A percentile compares a stretch with the other conserved stretches of the same genome.
Conservation (phyloP, 1,140 invertebrate genomes). For the Drosophila tani region DNA sequence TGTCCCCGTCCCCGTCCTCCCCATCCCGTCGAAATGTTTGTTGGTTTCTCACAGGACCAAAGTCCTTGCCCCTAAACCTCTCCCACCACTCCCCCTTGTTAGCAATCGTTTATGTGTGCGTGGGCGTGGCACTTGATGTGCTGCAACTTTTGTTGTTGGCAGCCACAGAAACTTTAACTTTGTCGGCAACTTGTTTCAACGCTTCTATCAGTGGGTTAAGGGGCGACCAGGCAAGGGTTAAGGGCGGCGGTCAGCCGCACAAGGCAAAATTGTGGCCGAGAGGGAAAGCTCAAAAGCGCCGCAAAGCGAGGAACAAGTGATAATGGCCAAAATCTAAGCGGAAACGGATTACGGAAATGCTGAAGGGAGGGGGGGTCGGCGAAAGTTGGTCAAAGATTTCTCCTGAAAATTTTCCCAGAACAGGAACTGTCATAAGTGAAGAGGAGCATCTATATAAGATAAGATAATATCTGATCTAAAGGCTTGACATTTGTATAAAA, state of each 20-base stretch:
- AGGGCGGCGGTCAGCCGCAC: conserved; percentile 50
- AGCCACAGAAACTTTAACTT: conserved; percentile 76
- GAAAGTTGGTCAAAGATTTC: conserved; percentile 7
- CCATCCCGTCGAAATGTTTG: conserved; percentile 37
- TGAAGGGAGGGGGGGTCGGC: background rate
- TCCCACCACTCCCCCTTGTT: conserved; percentile 14
- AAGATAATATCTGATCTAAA: no score
- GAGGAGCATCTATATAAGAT: no score
- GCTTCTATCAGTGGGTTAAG: conserved; percentile 8
- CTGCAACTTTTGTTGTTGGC: conserved; percentile 49
- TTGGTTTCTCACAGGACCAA: conserved; percentile 28
- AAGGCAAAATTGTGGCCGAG: conserved; percentile 70
- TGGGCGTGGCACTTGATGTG: conserved; percentile 56
- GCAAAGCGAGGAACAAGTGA: conserved; percentile 62
- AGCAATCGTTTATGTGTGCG: conserved; percentile 61
- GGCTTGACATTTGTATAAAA: no score
- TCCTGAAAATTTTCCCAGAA: background rate
- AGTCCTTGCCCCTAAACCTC: background rate
- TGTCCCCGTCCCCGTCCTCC: background rate
- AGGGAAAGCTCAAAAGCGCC: conserved; percentile 48
- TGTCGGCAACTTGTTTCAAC: conserved; percentile 64
- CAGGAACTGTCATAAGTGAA: background rate
- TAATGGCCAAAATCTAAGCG: conserved; percentile 43
- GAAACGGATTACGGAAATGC: conserved; percentile 12
- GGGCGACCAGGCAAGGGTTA: conserved; percentile 3